Conservation (phyloP, 1,140 invertebrate genomes). For the Heliconius hewitsoni region DNA sequence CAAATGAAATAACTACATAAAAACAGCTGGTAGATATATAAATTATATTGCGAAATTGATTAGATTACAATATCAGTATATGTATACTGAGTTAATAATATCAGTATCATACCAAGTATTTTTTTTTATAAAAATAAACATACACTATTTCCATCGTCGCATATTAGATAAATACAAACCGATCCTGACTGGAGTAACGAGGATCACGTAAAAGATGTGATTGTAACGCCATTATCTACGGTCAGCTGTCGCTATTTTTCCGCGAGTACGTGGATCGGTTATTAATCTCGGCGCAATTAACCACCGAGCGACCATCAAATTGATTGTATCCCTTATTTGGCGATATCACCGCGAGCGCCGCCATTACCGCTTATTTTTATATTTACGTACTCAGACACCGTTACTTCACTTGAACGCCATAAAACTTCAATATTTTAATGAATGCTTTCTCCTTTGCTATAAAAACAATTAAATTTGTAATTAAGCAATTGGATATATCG, state of each 20-base stretch:
- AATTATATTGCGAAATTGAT: too few species aligned
- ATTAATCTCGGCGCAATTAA: slow-evolving; percentile 70
- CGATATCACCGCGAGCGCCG: slow-evolving; percentile 39
- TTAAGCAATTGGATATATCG: slow-evolving; percentile 22
- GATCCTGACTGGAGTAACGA: slow-evolving; percentile 15
- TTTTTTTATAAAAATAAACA: too few species aligned
- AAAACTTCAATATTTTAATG: background rate
- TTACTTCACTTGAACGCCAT: background rate
- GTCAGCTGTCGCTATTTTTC: slow-evolving; percentile 70
- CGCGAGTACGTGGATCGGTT: slow-evolving; percentile 62
- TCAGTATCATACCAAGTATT: background rate
- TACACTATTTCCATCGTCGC: background rate
- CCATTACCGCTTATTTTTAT: slow-evolving; percentile 21
- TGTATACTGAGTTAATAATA: background rate
- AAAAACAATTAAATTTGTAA: background rate
- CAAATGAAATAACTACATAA: too few species aligned
- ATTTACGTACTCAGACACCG: background rate
- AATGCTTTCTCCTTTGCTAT: background rate
- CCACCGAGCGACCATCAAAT: slow-evolving; percentile 56
- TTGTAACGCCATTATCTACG: slow-evolving; percentile 50
- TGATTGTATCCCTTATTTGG: slow-evolving; percentile 67
- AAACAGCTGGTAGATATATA: too few species aligned
- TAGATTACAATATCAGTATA: background rate
- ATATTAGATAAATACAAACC: background rate
- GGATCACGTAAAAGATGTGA: slow-evolving; percentile 53